Percentiles rank a stretch among this genome's conserved stretches.
phyloP scores from a whole-genome alignment of 2,888 invertebrate species.

The Dorcus hopei region DNA sequence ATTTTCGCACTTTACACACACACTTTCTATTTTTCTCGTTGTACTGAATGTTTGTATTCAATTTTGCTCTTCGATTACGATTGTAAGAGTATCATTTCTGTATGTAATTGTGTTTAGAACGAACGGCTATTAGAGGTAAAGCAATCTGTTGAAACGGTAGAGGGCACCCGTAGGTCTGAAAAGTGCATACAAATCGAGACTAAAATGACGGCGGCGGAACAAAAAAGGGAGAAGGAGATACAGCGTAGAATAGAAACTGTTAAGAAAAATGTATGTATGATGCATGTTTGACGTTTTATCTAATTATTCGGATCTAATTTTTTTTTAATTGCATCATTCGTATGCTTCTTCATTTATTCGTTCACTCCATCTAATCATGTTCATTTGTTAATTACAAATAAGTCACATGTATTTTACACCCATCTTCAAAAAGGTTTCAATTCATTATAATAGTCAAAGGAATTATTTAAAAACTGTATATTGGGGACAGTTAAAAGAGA shows the following conservation, averaged over 20 bases:
- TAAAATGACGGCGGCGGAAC: constrained; percentile 77
- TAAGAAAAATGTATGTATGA: constrained; percentile 68
- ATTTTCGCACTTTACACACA: too few relatives aligned
- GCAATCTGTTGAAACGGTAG: constrained; percentile 36
- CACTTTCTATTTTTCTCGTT: too few relatives aligned
- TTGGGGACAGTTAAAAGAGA: too few relatives aligned
- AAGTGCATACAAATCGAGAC: constrained; percentile 56
- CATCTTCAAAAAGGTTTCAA: too few relatives aligned
- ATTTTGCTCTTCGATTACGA: too few relatives aligned
- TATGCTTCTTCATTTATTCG: neutral
- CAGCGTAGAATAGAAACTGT: constrained; percentile 82
- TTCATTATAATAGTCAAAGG: too few relatives aligned
- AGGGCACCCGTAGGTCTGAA: constrained; percentile 43
- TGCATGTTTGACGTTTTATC: neutral
- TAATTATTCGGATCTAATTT: constrained; percentile 3
- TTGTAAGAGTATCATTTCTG: neutral
- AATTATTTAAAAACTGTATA: too few relatives aligned
- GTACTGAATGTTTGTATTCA: too few relatives aligned
- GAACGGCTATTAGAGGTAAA: constrained; percentile 43
- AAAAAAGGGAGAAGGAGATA: constrained; percentile 80
- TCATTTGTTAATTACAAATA: neutral
- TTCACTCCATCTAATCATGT: neutral
- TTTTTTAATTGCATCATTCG: neutral
- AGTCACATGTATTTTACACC: too few relatives aligned
- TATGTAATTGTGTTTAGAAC: constrained; percentile 30